Evolutionary conservation across 92 coral and sea anemone species (phyloP).

Genomic region (Porites rus): DNA sequence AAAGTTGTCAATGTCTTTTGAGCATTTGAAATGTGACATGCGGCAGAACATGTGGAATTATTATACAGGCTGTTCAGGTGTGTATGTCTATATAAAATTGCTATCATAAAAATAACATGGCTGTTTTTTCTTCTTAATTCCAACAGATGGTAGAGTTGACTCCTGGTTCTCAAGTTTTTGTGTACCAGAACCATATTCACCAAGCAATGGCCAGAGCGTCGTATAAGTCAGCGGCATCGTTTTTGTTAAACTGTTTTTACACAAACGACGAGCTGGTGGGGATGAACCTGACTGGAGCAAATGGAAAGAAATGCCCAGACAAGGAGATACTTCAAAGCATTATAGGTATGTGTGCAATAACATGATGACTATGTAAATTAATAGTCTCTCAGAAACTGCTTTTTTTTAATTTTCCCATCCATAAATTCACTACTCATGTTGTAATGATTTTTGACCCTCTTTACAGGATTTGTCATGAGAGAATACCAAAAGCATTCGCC

Average conservation of each 20-base stretch:
- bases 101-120: neutral
- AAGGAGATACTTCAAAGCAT: slow-evolving; percentile 38
- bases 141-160: slow-evolving; percentile 47
- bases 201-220: slow-evolving; percentile 34
- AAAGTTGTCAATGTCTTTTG: too few relatives aligned
- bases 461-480: neutral
- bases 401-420: too few relatives aligned
- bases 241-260: slow-evolving; percentile 42
- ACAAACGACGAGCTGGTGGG: slow-evolving; percentile 30
- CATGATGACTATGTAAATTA: too few relatives aligned
- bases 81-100: neutral
- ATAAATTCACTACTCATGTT: neutral
- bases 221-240: slow-evolving; percentile 25
- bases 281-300: slow-evolving; percentile 41
- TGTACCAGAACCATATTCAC: slow-evolving; percentile 12
- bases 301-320: slow-evolving; percentile 31
- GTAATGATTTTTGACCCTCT: slow-evolving; percentile 2
- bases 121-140: neutral
- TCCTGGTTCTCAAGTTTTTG: slow-evolving; percentile 33
- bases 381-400: too few relatives aligned
- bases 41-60: neutral
- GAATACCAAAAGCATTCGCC: slow-evolving; percentile 1
- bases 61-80: neutral
- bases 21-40: too few relatives aligned
- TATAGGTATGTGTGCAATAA: slow-evolving; percentile 32